Conservation (phyloP, 2,888 invertebrate species). For the Ormyrus rosae region DNA sequence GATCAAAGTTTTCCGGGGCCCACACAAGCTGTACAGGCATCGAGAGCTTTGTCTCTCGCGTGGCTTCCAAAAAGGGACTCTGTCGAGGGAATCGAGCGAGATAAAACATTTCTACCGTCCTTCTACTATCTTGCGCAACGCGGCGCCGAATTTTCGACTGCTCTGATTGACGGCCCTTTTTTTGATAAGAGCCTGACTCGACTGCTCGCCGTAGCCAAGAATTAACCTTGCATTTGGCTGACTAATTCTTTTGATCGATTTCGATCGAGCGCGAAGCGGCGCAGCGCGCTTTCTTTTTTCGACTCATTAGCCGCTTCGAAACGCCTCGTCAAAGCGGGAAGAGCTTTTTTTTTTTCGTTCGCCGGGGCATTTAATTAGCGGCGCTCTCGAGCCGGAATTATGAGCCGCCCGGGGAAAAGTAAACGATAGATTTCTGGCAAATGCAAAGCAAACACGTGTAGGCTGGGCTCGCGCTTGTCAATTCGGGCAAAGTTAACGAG, state of each 20-base stretch:
- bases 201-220: too few relatives aligned
- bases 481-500: slow-evolving; percentile 2
- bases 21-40: slow-evolving; percentile 5
- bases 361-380: slow-evolving; percentile 39
- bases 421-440: slow-evolving; percentile 35
- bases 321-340: too few relatives aligned
- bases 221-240: too few relatives aligned
- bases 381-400: slow-evolving; percentile 32
- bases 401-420: slow-evolving; percentile 19
- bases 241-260: too few relatives aligned
- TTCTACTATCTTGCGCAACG: too few relatives aligned
- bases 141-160: background rate
- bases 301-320: too few relatives aligned
- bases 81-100: background rate
- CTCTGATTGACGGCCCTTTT: too few relatives aligned
- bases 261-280: too few relatives aligned
- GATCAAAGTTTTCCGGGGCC: slow-evolving; percentile 48
- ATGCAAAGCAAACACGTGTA: slow-evolving; percentile 40
- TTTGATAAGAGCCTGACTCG: too few relatives aligned
- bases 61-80: background rate
- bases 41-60: slow-evolving; percentile 47
- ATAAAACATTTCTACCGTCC: too few relatives aligned
- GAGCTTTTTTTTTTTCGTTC: background rate
- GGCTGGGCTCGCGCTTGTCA: slow-evolving; percentile 1
- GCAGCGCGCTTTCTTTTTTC: too few relatives aligned